Evolutionary conservation across 2,888 invertebrate genomes (phyloP).

Genomic region (Sepioteuthis lessoniana): DNA sequence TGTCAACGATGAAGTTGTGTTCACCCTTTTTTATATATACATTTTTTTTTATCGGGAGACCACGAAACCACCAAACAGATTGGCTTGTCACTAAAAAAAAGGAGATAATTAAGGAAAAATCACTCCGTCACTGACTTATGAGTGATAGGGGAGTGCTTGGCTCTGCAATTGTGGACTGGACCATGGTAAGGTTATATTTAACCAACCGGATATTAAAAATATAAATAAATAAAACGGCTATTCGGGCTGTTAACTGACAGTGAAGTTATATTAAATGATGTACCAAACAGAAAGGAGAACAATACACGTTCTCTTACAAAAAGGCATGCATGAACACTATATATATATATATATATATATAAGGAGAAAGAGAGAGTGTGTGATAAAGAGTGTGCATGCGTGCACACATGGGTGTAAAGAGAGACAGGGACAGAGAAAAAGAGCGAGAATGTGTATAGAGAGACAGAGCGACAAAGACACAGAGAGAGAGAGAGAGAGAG

Average conservation of each 20-base stretch:
- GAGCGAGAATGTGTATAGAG: too few species aligned
- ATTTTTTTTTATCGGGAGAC: neutral
- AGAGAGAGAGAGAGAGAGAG: too few species aligned
- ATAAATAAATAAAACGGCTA: neutral
- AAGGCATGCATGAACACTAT: too few species aligned
- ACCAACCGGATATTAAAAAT: neutral
- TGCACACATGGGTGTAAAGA: too few species aligned
- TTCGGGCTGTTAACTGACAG: neutral
- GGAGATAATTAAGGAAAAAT: neutral
- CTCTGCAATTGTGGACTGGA: neutral
- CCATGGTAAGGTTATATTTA: neutral
- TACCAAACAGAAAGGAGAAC: neutral
- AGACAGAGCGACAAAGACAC: too few species aligned
- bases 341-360: too few species aligned
- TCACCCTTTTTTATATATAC: neutral
- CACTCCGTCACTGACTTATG: neutral
- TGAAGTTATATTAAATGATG: neutral
- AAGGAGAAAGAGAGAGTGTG: too few species aligned
- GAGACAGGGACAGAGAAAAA: too few species aligned
- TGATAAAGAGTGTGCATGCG: too few species aligned
- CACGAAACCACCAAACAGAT: slow-evolving; percentile 2
- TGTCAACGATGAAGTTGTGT: neutral
- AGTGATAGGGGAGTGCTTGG: neutral
- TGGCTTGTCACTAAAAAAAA: neutral
- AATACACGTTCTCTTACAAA: neutral